Evolutionary conservation across 2,888 invertebrate species (phyloP).

Genomic region (Lithophane leautieri): DNA sequence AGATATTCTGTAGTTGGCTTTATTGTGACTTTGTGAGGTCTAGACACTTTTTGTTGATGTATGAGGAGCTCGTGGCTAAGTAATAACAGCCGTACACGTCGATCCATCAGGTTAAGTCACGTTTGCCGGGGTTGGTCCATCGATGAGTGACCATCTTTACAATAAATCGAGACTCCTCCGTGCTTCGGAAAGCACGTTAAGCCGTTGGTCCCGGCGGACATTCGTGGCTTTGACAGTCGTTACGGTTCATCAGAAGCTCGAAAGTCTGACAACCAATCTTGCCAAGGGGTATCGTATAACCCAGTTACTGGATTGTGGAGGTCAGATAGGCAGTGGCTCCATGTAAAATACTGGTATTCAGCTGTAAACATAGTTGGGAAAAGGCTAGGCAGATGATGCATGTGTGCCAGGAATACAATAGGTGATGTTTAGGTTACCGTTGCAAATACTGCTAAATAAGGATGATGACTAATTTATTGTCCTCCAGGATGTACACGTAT

Average conservation of each 20-base stretch:
- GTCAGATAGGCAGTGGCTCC: no score
- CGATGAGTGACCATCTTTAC: no score
- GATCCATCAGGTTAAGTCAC: no score
- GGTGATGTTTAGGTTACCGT: background rate
- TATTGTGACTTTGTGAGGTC: constrained; percentile 4
- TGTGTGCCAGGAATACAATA: background rate
- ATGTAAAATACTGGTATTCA: no score
- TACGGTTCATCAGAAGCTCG: background rate
- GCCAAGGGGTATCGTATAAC: no score
- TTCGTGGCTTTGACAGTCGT: background rate
- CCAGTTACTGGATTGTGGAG: background rate
- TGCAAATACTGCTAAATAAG: background rate
- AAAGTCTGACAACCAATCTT: background rate
- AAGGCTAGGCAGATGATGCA: no score
- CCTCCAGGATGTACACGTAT: no score
- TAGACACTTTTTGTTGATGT: constrained; percentile 17
- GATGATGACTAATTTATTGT: no score
- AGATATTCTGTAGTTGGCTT: background rate
- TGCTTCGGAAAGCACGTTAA: background rate
- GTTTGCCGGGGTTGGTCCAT: no score
- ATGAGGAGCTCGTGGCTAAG: no score
- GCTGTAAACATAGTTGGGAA: no score
- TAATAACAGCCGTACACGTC: no score
- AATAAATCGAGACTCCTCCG: background rate
- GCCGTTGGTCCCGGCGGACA: background rate